These are phyloP conservation scores for Erinaceus europaeus DNA, from an alignment of 2,113 vertebrate genomes.

Conservation along the genomic window DNA sequence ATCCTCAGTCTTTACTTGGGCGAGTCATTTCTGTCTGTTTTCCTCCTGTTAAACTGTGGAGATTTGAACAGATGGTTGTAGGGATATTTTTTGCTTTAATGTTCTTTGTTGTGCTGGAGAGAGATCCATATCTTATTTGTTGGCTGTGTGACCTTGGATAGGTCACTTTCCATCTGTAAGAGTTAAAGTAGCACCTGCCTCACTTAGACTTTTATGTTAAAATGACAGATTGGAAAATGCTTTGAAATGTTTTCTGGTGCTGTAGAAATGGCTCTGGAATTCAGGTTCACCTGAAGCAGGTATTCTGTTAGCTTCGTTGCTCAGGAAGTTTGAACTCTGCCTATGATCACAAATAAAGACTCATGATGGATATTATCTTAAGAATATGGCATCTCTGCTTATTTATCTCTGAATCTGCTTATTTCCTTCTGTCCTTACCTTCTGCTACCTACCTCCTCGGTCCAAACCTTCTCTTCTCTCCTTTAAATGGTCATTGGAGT, in stretches of 20 bases:
- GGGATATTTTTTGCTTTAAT: background rate
- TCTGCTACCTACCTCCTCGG: background rate
- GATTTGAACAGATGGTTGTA: background rate
- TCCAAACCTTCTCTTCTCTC: no score
- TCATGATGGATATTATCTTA: background rate
- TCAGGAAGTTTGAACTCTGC: background rate
- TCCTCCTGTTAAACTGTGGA: background rate
- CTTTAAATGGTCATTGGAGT: background rate
- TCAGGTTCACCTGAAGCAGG: background rate
- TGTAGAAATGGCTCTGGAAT: background rate
- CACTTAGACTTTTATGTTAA: constrained; percentile 8
- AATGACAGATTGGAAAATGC: background rate
- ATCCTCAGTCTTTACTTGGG: no score
- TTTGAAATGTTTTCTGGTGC: background rate
- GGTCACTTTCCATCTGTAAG: background rate
- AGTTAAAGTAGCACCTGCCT: background rate
- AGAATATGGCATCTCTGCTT: background rate
- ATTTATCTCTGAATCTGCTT: background rate
- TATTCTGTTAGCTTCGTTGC: background rate
- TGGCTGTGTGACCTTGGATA: constrained; percentile 18
- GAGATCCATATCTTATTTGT: background rate
- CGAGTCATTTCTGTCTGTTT: constrained; percentile 48
- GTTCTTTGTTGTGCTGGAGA: background rate
- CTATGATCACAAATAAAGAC: background rate
- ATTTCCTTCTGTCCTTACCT: background rate